Evolutionary conservation across 2,888 invertebrate genomes (phyloP).

Genomic region (Chalcosyrphus nemorum): DNA sequence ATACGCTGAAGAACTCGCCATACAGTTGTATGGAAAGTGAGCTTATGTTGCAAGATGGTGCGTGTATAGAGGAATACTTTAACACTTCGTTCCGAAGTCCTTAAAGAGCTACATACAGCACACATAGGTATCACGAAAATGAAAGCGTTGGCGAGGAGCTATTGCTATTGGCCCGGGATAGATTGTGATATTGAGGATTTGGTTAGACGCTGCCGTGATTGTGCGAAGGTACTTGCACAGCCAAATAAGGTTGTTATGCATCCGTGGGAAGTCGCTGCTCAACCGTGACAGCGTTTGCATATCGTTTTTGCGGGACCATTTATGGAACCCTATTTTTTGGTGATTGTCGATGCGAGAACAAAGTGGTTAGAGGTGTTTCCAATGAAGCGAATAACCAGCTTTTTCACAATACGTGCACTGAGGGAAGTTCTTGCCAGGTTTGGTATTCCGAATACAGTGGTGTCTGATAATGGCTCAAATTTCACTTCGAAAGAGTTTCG

Average conservation of each 20-base stretch:
- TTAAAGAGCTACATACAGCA: neutral
- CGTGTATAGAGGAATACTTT: neutral
- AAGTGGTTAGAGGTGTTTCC: neutral
- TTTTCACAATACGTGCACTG: too few species aligned
- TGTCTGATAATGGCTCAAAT: too few species aligned
- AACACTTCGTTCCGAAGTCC: neutral
- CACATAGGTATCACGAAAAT: neutral
- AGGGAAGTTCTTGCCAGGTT: too few species aligned
- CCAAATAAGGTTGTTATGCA: neutral
- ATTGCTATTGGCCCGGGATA: constrained; percentile 21
- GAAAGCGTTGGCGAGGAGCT: constrained; percentile 24
- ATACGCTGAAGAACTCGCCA: neutral
- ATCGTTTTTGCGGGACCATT: constrained; percentile 1
- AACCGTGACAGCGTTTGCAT: constrained; percentile 4
- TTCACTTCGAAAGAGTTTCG: too few species aligned
- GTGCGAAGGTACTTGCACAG: constrained; percentile 24
- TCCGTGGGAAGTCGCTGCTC: neutral
- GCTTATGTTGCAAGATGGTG: constrained; percentile 15
- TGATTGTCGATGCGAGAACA: neutral
- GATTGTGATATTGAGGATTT: constrained; percentile 29
- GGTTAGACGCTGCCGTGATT: constrained; percentile 23
- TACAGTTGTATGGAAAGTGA: constrained; percentile 12
- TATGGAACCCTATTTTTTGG: neutral
- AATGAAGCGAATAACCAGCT: too few species aligned
- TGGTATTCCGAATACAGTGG: too few species aligned